Conservation (phyloP, 2,797 vertebrate genomes). For the Prionace glauca region DNA sequence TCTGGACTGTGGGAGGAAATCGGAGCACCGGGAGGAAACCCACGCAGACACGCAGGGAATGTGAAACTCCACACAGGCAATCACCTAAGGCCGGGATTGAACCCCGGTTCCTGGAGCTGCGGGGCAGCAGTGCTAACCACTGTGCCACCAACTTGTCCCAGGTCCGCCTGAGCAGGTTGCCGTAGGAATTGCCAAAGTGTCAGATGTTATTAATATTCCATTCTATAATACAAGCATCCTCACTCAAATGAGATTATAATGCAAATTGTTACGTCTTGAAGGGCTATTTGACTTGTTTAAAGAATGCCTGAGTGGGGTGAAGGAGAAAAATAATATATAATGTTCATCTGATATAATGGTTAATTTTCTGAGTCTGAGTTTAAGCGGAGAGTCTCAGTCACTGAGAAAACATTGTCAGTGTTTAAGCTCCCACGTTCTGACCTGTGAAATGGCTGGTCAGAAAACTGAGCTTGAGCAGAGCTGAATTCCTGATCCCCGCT, state of each 20-base stretch:
- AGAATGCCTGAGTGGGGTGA: not conserved
- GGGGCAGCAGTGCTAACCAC: no score
- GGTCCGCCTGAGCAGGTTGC: not conserved
- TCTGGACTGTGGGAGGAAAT: no score
- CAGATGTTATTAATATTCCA: not conserved
- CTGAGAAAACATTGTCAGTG: not conserved
- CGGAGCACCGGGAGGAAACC: no score
- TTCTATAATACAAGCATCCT: not conserved
- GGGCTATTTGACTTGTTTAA: not conserved
- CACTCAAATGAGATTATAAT: not conserved
- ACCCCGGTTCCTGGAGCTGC: no score
- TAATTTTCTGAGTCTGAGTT: not conserved
- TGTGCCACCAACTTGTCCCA: not conserved
- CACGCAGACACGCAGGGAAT: no score
- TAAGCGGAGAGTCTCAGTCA: not conserved
- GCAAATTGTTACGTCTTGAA: not conserved
- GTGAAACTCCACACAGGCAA: no score
- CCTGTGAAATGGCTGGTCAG: not conserved
- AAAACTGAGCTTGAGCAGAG: not conserved
- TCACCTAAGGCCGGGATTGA: no score
- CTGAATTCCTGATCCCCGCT: not conserved
- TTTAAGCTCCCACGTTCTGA: not conserved
- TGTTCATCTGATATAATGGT: not conserved
- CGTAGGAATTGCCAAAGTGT: not conserved
- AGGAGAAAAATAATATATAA: not conserved